A percentile compares a stretch with the other conserved stretches of the same genome.
These are phyloP conservation scores for Drosophila cognata DNA, from an alignment of 2,888 invertebrate genomes.

Conservation along the genomic window DNA sequence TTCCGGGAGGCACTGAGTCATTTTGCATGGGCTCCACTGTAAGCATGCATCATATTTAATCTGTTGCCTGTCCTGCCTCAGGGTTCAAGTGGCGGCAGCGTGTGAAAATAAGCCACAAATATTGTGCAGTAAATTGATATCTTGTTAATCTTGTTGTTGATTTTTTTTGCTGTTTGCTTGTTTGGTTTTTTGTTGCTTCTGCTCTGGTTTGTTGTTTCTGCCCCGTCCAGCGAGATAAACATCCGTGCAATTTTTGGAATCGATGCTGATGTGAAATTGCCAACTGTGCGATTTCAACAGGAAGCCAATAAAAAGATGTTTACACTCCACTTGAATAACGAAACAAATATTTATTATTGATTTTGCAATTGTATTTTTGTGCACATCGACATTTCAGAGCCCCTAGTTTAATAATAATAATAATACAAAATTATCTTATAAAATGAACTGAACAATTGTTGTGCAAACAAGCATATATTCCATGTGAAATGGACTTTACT, in stretches of 20 bases:
- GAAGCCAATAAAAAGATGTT: slow-evolving; percentile 30
- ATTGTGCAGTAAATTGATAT: slow-evolving; percentile 61
- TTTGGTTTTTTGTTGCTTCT: slow-evolving; percentile 21
- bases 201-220: slow-evolving; percentile 42
- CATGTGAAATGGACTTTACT: neutral
- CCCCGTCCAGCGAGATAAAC: slow-evolving; percentile 53
- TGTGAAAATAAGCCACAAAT: slow-evolving; percentile 66
- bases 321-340: slow-evolving; percentile 13
- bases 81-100: slow-evolving; percentile 42
- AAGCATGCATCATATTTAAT: slow-evolving; percentile 58
- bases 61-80: slow-evolving; percentile 28
- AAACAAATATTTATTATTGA: slow-evolving; percentile 10
- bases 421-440: too few species aligned
- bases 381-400: neutral
- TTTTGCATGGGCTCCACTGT: slow-evolving; percentile 7
- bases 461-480: neutral
- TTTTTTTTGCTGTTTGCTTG: neutral
- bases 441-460: neutral
- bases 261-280: slow-evolving; percentile 38
- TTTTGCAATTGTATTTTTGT: neutral
- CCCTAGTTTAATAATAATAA: neutral
- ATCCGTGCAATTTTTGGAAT: slow-evolving; percentile 54
- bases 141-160: slow-evolving; percentile 49
- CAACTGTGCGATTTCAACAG: slow-evolving; percentile 30
- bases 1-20: slow-evolving; percentile 35